These are phyloP conservation scores for Cerceris rybyensis DNA, from an alignment of 2,888 invertebrate genomes.

Conservation along the genomic window DNA sequence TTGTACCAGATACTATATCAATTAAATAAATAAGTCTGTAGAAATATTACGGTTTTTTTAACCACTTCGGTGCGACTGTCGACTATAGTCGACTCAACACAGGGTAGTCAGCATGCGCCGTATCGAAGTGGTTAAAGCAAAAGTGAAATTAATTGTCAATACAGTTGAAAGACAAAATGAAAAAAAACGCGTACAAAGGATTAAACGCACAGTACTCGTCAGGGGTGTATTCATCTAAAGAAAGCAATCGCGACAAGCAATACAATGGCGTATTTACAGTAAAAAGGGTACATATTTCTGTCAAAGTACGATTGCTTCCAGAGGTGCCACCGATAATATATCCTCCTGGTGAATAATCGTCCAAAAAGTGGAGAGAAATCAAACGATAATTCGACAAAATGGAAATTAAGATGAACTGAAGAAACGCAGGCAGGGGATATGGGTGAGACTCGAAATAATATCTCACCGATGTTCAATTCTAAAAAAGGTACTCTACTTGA, in stretches of 20 bases:
- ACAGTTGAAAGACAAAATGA: background rate
- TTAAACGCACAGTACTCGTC: background rate
- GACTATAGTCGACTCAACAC: too few relatives aligned
- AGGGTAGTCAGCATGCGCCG: too few relatives aligned
- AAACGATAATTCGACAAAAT: background rate
- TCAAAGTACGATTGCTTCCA: background rate
- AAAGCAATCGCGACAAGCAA: too few relatives aligned
- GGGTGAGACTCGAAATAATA: constrained; percentile 21
- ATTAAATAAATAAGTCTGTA: too few relatives aligned
- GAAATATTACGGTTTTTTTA: too few relatives aligned
- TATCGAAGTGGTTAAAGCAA: too few relatives aligned
- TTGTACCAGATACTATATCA: too few relatives aligned
- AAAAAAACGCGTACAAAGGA: background rate
- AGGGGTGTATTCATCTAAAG: too few relatives aligned
- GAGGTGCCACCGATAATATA: constrained; percentile 7
- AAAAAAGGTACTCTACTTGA: too few relatives aligned
- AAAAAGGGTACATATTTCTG: too few relatives aligned
- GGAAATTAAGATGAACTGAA: background rate
- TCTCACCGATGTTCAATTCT: constrained; percentile 3
- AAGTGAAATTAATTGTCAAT: background rate
- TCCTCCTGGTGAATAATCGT: constrained; percentile 1
- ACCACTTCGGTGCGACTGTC: too few relatives aligned
- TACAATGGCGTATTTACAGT: too few relatives aligned
- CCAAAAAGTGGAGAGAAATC: background rate
- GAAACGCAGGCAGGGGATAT: background rate